Evolutionary conservation across 2,888 invertebrate genomes (phyloP), one percentile per base, ranked within the genome.

Genomic region (Acronicta alni): DNA sequence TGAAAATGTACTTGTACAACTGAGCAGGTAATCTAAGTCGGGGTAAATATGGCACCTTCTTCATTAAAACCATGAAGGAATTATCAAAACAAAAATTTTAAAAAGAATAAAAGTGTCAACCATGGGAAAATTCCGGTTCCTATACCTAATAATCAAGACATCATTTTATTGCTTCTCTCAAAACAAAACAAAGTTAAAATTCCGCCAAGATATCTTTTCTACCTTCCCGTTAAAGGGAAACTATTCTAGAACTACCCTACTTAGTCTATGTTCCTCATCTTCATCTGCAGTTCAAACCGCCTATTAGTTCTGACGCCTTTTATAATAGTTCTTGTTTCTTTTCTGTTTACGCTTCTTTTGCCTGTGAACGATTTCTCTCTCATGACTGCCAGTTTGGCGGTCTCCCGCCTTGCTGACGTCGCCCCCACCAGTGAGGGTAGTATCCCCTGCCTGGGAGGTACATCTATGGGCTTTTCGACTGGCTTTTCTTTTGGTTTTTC

Each of bases 231-330:
- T 2, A 39, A 20, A 1, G 37, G n/a, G 18, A 15, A 61, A 39
- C 14, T 48, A n/a, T 10, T 35, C 20, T 38, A 48, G n/a, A 23
- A n/a, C 17, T 49, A 38, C 18, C 35, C 16, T 37, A 35, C 32
- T 42, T 79, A 72, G 2, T 86, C 83, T 14, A 95, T 74, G 68
- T 95, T 95, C 18, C 96, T 94, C 85, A 96, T 93, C 73, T 95
- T 92, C 97, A 97, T 97, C 77, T 96, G 95, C 54, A 97, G 84
- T 55, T 97, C 96, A 75, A 97, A 97, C 42, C 97, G 91, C 38
- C 96, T 92, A 85, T 97, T 97, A 0, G 96, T 95, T 37, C 97
- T 90, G 0, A 97, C 97, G 0, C 97, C 97, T 65, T 95, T 96
- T 0, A 97, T 90, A 6, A 94, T 80, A 0, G 90, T 90, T 47